Percentiles rank a stretch among this genome's conserved stretches.
phyloP scores from a whole-genome alignment of 1,140 invertebrate species.

The Globodera rostochiensis region DNA sequence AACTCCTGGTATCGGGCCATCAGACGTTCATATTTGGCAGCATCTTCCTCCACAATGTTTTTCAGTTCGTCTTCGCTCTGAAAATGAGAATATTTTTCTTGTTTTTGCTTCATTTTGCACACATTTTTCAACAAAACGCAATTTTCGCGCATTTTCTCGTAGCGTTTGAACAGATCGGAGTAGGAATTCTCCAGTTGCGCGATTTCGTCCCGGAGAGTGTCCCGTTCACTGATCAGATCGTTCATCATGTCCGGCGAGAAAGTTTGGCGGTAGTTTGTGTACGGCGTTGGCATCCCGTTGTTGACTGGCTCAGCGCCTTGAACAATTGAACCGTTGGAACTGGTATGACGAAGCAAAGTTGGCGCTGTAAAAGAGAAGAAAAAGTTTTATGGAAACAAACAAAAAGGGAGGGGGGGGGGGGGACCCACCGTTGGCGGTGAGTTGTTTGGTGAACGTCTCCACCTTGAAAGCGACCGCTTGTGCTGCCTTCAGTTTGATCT shows the following conservation, averaged over 20 bases:
- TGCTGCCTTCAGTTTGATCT: slow-evolving; percentile 31
- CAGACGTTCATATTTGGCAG: slow-evolving; percentile 35
- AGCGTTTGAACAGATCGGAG: slow-evolving; percentile 36
- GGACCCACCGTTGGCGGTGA: not conserved
- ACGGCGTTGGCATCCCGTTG: not conserved
- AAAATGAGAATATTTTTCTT: slow-evolving; percentile 13
- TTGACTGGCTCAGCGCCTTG: not conserved
- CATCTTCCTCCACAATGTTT: slow-evolving; percentile 36
- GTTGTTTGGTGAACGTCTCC: slow-evolving; percentile 12
- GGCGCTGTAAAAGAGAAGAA: not conserved
- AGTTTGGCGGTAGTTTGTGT: not conserved
- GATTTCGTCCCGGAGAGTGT: slow-evolving; percentile 33
- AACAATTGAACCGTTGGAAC: not conserved
- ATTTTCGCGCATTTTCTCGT: slow-evolving; percentile 44
- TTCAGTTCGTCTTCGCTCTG: slow-evolving; percentile 41
- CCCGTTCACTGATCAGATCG: slow-evolving; percentile 31
- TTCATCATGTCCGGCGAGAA: slow-evolving; percentile 28
- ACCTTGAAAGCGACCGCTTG: not conserved
- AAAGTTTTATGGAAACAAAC: not conserved
- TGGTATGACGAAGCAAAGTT: not conserved
- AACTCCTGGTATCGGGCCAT: slow-evolving; percentile 25
- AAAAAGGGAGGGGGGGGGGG: not conserved
- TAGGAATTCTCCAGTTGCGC: slow-evolving; percentile 32
- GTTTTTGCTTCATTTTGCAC: not conserved
- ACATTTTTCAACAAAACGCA: slow-evolving; percentile 40